Evolutionary conservation across 2,888 invertebrate species (phyloP).

Genomic region (Cephalotes varians): DNA sequence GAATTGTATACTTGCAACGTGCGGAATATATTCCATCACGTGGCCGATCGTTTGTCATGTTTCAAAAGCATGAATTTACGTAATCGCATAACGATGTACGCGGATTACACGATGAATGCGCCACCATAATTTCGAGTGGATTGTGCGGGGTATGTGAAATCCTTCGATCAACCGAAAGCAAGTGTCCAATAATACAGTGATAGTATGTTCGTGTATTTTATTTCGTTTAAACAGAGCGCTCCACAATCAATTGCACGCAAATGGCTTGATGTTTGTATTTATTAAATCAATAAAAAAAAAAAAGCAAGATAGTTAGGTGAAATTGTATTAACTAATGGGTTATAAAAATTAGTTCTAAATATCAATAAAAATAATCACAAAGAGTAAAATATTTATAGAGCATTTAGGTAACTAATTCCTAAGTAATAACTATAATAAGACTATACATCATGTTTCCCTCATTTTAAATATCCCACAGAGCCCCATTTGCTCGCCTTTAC

Average conservation of each 20-base stretch:
- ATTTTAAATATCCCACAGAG: not conserved
- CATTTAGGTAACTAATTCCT: not conserved
- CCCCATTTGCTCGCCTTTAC: not conserved
- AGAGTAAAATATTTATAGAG: not conserved
- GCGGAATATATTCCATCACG: slow-evolving; percentile 50
- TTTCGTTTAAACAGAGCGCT: slow-evolving; percentile 5
- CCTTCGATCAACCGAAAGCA: slow-evolving; percentile 48
- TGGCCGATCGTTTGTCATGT: slow-evolving; percentile 49
- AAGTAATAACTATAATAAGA: not conserved
- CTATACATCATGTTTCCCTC: not conserved
- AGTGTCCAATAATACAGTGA: slow-evolving; percentile 12
- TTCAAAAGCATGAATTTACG: slow-evolving; percentile 53
- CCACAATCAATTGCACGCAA: not conserved
- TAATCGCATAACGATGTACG: slow-evolving; percentile 52
- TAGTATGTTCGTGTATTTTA: not conserved
- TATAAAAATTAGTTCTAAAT: not conserved
- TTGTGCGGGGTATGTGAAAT: slow-evolving; percentile 39
- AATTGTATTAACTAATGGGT: not conserved
- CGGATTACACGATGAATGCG: slow-evolving; percentile 47
- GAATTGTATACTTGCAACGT: slow-evolving; percentile 57
- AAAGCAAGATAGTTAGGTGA: not conserved
- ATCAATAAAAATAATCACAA: not conserved
- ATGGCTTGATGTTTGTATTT: slow-evolving; percentile 10
- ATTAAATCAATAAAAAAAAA: slow-evolving; percentile 7
- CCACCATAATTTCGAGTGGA: slow-evolving; percentile 46